Evolutionary conservation across 2,113 vertebrate species (phyloP), one percentile per base, ranked within the genome.

Genomic region (Grantiella picta): DNA sequence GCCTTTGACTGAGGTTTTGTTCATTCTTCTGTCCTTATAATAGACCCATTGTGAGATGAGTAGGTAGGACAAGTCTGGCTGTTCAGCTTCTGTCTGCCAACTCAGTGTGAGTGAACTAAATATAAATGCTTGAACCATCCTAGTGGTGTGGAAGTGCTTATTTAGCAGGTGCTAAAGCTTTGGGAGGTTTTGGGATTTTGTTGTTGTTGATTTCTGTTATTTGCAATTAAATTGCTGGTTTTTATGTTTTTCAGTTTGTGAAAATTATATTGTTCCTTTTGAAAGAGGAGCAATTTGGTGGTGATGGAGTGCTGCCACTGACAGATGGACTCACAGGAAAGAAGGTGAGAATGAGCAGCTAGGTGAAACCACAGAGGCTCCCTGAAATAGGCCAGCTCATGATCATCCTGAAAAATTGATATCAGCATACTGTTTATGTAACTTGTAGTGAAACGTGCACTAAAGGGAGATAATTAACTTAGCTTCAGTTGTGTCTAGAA

Each of bases 261-360:
- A 66, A 19, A 86, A 61, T 82, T 49, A 3, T 3, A 45, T 54
- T 45, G 31, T 92, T 96, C 64, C 64, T 90, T 96, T 88, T 83
- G 79, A 75, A 95, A 96, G 84, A 93, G 56, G 77, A 90, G 61
- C 82, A 87, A 92, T 91, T 93, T 97, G 94, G 93, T 98, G 97
- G 97, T 98, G 92, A 98, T 98, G 98, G 98, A 96, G 96, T 89
- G 82, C 69, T 97, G 75, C 92, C 92, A 96, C 95, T 98, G 95
- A 98, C 98, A 89, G 97, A 98, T 98, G 98, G 98, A 98, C 97
- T 96, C 98, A 94, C 97, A 98, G 97, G 97, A 98, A 96, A 97
- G 86, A 98, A 98, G 98, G 98, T 98, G 97, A 97, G 96, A 86
- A 56, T 29, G 42, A 94, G 61, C 70, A 72, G 70, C 82, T 23